These are phyloP conservation scores for Sphyrna mokarran DNA, from an alignment of 2,113 vertebrate genomes.

Conservation along the genomic window DNA sequence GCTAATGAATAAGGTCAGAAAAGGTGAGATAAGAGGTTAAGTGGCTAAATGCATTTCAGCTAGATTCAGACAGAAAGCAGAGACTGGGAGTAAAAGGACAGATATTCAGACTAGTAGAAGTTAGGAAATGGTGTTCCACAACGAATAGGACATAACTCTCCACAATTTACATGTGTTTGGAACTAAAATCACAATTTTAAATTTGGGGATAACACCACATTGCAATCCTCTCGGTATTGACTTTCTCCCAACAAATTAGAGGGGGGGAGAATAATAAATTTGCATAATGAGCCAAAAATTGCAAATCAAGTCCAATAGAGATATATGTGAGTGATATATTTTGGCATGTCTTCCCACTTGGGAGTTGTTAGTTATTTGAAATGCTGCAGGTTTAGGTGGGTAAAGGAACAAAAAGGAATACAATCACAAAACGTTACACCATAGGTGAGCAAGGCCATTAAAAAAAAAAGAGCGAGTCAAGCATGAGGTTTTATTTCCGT, in stretches of 20 bases:
- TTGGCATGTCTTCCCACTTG: background rate
- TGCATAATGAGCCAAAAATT: background rate
- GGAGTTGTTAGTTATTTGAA: background rate
- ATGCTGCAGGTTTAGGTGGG: background rate
- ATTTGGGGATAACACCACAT: no score
- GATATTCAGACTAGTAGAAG: background rate
- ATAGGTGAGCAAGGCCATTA: background rate
- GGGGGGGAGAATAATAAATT: background rate
- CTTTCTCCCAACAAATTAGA: no score
- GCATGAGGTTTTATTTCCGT: background rate
- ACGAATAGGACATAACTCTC: no score
- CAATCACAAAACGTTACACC: background rate
- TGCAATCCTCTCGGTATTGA: no score
- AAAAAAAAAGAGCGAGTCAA: background rate
- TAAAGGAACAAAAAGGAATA: background rate
- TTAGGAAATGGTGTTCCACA: no score
- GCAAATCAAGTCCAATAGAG: background rate
- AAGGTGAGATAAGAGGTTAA: background rate
- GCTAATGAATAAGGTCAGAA: background rate
- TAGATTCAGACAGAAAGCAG: background rate
- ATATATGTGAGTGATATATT: background rate
- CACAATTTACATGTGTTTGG: no score
- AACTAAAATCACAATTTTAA: no score
- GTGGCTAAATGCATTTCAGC: background rate
- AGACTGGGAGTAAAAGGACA: background rate